These are phyloP conservation scores for Pseudopleuronectes americanus DNA, from an alignment of 2,797 vertebrate species.

Conservation along the genomic window DNA sequence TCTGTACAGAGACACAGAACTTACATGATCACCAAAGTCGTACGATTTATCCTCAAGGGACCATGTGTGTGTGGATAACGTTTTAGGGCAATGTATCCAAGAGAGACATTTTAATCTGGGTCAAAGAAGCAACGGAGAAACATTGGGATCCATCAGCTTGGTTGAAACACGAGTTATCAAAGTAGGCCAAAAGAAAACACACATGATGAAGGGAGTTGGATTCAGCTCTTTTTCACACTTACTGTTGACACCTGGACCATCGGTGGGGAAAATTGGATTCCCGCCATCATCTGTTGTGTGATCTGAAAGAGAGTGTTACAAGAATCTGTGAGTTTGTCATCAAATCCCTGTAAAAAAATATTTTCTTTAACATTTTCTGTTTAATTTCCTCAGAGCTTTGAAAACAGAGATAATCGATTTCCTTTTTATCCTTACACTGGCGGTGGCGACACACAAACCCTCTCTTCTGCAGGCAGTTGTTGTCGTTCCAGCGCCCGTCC, in stretches of 20 bases:
- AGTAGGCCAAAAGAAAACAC: no score
- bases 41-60: no score
- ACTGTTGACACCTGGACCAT: constrained; percentile 39
- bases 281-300: constrained; percentile 67
- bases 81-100: no score
- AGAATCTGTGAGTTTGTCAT: constrained; percentile 4
- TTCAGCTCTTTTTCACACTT: constrained; percentile 27
- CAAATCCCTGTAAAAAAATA: not conserved
- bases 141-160: no score
- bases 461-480: constrained; percentile 83
- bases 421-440: constrained; percentile 71
- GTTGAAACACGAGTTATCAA: no score
- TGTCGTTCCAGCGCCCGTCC: constrained; percentile 85
- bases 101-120: no score
- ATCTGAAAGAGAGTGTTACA: constrained; percentile 59
- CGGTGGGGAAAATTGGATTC: constrained; percentile 70
- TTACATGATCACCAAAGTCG: no score
- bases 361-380: not conserved
- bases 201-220: not conserved
- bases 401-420: not conserved
- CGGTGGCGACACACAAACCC: constrained; percentile 80
- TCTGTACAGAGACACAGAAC: constrained; percentile 27
- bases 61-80: no score
- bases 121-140: no score
- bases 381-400: not conserved